Conservation (phyloP, 2,888 invertebrate genomes). For the Protophormia terraenovae region DNA sequence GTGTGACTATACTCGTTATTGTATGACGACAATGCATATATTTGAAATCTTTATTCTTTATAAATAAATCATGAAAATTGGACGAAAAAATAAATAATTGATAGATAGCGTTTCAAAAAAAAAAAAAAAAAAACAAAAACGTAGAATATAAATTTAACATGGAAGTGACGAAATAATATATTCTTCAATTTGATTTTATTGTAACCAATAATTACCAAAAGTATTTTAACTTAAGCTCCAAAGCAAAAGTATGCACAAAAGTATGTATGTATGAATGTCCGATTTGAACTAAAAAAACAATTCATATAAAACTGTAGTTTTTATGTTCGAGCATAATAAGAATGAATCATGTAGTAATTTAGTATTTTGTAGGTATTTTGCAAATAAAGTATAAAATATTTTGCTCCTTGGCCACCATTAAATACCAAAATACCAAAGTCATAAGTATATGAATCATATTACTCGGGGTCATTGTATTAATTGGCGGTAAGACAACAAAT, state of each 20-base stretch:
- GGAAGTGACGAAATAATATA: neutral
- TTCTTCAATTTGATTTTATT: too few species aligned
- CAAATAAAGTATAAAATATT: too few species aligned
- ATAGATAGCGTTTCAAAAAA: neutral
- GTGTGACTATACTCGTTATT: neutral
- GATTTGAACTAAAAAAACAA: neutral
- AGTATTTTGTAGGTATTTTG: neutral
- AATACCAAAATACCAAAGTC: neutral
- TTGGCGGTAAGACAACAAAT: neutral
- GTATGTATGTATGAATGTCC: neutral
- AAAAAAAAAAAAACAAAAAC: neutral
- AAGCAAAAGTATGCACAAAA: neutral
- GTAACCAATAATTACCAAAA: too few species aligned
- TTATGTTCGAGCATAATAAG: neutral
- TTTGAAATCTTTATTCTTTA: neutral
- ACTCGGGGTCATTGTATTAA: neutral
- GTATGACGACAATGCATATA: neutral
- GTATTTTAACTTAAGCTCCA: too few species aligned
- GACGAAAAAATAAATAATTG: constrained; percentile 16
- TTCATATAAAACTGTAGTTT: neutral
- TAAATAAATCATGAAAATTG: constrained; percentile 46
- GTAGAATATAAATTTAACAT: neutral
- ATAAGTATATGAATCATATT: neutral
- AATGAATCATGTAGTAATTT: neutral
- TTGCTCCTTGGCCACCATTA: neutral